Evolutionary conservation across 2,888 invertebrate genomes (phyloP).

Genomic region (Microplitis deprimator): DNA sequence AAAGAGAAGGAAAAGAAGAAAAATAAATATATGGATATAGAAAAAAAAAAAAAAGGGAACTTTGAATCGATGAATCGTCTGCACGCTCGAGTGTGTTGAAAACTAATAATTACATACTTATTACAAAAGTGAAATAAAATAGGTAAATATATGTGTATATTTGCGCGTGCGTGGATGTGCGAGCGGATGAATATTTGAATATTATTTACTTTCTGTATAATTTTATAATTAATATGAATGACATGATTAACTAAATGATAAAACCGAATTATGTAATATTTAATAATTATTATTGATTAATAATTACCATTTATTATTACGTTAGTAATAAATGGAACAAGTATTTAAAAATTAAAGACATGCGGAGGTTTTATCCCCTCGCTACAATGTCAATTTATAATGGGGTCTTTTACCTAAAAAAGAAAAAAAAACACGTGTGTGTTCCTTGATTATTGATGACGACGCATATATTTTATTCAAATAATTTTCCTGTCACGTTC

Average conservation of each 20-base stretch:
- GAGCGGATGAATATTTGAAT: neutral
- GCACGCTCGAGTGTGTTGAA: neutral
- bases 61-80: neutral
- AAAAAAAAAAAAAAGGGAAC: neutral
- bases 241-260: neutral
- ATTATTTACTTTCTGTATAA: neutral
- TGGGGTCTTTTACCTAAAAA: slow-evolving; percentile 53
- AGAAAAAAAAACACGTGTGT: slow-evolving; percentile 18
- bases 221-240: neutral
- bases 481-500: neutral
- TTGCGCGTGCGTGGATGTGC: neutral
- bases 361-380: slow-evolving; percentile 53
- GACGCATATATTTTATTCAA: slow-evolving; percentile 48
- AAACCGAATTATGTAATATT: neutral
- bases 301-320: neutral
- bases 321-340: slow-evolving; percentile 8
- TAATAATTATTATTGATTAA: neutral
- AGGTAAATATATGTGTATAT: neutral
- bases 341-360: slow-evolving; percentile 26
- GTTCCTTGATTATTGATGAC: slow-evolving; percentile 22
- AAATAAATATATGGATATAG: neutral
- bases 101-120: neutral
- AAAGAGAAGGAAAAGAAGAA: neutral
- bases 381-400: slow-evolving; percentile 67
- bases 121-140: neutral